phyloP scores from a whole-genome alignment of 2,888 invertebrate genomes.

The Cenopis cana region DNA sequence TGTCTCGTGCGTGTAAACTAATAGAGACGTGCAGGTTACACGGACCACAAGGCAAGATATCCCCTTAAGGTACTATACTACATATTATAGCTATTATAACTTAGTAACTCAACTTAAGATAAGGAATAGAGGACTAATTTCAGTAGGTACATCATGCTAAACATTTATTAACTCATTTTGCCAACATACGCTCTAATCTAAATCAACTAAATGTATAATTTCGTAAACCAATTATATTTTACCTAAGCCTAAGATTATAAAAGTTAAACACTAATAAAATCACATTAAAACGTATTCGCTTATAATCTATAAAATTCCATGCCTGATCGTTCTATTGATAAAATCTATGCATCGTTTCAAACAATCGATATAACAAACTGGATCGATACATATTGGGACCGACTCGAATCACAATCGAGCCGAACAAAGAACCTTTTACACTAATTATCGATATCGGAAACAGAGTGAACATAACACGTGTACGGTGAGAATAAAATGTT shows the following conservation, averaged over 20 bases:
- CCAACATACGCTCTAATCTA: background rate
- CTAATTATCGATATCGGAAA: slow-evolving; percentile 67
- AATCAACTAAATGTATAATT: no score
- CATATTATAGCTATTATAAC: no score
- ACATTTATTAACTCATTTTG: background rate
- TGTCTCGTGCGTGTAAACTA: no score
- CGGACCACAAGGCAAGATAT: no score
- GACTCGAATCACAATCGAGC: slow-evolving; percentile 63
- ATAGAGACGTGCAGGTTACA: no score
- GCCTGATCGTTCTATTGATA: slow-evolving; percentile 21
- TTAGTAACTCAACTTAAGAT: no score
- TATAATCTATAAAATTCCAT: slow-evolving; percentile 35
- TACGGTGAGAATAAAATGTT: slow-evolving; percentile 32
- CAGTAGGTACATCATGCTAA: background rate
- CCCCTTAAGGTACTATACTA: no score
- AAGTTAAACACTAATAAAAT: slow-evolving; percentile 5
- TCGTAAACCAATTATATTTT: background rate
- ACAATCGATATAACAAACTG: slow-evolving; percentile 55
- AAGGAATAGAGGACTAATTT: no score
- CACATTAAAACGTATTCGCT: slow-evolving; percentile 13
- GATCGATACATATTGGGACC: slow-evolving; percentile 57
- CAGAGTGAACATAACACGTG: slow-evolving; percentile 37
- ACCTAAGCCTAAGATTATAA: background rate
- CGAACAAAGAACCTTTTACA: slow-evolving; percentile 60
- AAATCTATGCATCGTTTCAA: slow-evolving; percentile 41